A percentile compares a stretch with the other conserved stretches of the same genome.
These are phyloP conservation scores for Clarias platycephalus DNA, from an alignment of 2,797 vertebrate species.

Conservation along the genomic window DNA sequence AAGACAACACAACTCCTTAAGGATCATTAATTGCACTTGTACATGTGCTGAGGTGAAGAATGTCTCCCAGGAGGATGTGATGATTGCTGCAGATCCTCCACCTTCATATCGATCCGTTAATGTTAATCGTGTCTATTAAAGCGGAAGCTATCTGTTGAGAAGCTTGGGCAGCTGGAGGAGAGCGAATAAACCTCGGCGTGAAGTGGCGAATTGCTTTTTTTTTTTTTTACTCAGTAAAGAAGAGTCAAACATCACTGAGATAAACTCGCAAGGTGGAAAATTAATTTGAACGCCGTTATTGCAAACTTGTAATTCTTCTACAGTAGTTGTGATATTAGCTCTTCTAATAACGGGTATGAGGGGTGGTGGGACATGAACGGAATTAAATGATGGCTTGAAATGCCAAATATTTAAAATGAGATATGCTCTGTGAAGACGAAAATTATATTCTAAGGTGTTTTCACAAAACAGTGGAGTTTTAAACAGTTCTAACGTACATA, in stretches of 20 bases:
- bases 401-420: background rate
- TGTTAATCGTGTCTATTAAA: constrained; percentile 51
- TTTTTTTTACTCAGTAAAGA: background rate
- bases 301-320: background rate
- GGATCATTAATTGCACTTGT: constrained; percentile 27
- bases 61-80: background rate
- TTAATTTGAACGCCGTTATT: constrained; percentile 1
- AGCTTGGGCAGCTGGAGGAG: background rate
- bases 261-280: background rate
- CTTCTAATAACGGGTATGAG: background rate
- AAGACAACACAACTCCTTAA: background rate
- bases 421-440: background rate
- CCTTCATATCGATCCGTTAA: constrained; percentile 40
- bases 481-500: background rate
- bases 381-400: background rate
- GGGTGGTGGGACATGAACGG: background rate
- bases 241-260: background rate
- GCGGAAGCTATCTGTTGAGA: background rate
- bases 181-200: background rate
- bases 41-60: constrained; percentile 8
- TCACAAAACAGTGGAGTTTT: background rate
- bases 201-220: background rate
- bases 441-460: background rate
- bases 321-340: constrained; percentile 5
- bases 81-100: constrained; percentile 29